Conservation (phyloP, 2,113 vertebrate genomes). For the Montifringilla adamsi region DNA sequence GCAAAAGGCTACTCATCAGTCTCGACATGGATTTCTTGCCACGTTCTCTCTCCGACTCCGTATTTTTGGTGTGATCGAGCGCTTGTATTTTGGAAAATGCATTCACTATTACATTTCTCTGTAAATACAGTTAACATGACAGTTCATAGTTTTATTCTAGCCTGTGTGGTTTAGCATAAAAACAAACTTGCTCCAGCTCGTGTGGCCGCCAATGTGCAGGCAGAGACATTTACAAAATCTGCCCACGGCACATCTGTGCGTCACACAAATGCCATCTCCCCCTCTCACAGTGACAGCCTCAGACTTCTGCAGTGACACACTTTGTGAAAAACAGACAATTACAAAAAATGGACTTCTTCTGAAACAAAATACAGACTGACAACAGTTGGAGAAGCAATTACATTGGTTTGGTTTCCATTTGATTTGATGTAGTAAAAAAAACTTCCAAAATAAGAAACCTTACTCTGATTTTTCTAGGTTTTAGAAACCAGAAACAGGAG, state of each 20-base stretch:
- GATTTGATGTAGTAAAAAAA: background rate
- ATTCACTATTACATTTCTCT: background rate
- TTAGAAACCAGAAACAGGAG: background rate
- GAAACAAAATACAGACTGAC: background rate
- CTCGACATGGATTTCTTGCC: background rate
- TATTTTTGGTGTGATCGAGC: rapidly evolving
- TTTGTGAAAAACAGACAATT: background rate
- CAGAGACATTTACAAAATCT: conserved; percentile 22
- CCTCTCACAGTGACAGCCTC: background rate
- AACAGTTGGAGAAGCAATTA: background rate
- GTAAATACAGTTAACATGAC: background rate
- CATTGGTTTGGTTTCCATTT: background rate
- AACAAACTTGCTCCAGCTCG: background rate
- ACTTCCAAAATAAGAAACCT: background rate
- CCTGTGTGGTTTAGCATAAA: background rate
- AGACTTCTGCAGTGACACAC: background rate
- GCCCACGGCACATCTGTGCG: background rate
- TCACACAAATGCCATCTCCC: conserved; percentile 27
- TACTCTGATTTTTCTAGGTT: background rate
- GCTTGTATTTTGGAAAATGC: background rate
- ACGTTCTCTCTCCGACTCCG: background rate
- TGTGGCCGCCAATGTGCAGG: background rate
- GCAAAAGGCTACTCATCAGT: background rate
- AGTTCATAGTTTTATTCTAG: background rate
- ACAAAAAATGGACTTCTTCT: background rate